Base-by-base conservation (phyloP, 1,140 invertebrate species). In the Sarcophaga bullata region DNA sequence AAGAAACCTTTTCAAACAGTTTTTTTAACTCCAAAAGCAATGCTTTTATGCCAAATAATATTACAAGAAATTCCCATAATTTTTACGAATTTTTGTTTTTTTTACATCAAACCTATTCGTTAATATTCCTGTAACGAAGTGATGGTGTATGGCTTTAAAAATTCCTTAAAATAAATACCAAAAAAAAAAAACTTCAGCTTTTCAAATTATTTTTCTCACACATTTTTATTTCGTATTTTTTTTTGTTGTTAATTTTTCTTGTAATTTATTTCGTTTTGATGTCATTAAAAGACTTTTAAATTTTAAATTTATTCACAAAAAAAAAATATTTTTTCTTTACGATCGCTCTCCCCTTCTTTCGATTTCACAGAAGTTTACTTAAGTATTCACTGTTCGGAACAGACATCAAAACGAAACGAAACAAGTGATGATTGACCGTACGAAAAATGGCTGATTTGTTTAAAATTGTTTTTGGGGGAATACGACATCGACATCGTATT, bases 351-450 rank as follows among this genome's bases (percentile, higher is more conserved):
- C 54, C 54, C 54, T 58, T 58, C n/a, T 58, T 58, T 37, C 25
- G 1, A 37, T 37, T 58, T 7, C 54, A 58, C 11, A 15, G n/a
- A 58, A 4, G n/a, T 15, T 11, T 58, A 58, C 15, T n/a, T 58
- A 15, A 58, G n/a, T n/a, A n/a, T n/a, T n/a, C 15, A 13, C n/a
- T n/a, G 15, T 15, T n/a, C 11, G 11, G n/a, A 58, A 58, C 54
- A 58, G 54, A n/a, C 54, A 58, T 37, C 25, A 58, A 15, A 58
- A 58, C 7, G 54, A 15, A 58, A n/a, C 54, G n/a, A n/a, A n/a
- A n/a, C n/a, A n/a, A 58, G 54, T 58, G 54, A 58, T 58, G 54
- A 58, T 58, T 58, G 15, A 58, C 54, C 54, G 54, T 58, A n/a
- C 15, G n/a, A 13, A 58, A n/a, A 13, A 8, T 8, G 54, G 54